Percentiles rank a stretch among this genome's conserved stretches.
Conservation (phyloP, 2,888 invertebrate genomes). For the Acanthococcus lagerstroemiae region DNA sequence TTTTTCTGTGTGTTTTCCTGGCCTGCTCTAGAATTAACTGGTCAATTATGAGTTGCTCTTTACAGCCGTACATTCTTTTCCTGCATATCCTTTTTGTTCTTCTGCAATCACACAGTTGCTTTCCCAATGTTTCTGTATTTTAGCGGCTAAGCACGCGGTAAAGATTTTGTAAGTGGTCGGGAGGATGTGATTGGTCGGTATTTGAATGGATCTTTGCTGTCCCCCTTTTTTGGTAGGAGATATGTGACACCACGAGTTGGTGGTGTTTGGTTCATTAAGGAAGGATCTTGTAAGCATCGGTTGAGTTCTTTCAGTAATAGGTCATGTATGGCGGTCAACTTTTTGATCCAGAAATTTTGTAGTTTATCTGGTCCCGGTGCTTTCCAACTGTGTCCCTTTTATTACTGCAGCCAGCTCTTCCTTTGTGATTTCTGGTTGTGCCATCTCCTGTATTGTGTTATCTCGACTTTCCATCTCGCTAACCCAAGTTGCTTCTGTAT, state of each 20-base stretch:
- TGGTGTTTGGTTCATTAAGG: constrained; percentile 3
- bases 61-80: neutral
- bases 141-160: neutral
- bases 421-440: neutral
- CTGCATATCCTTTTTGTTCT: neutral
- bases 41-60: neutral
- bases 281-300: neutral
- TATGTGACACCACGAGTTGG: constrained; percentile 19
- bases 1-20: constrained; percentile 5
- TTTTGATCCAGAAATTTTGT: constrained; percentile 30
- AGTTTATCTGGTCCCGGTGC: constrained; percentile 24
- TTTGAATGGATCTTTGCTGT: constrained; percentile 18
- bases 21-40: constrained; percentile 14
- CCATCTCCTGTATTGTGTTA: neutral
- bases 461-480: neutral
- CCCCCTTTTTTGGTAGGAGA: constrained; percentile 7
- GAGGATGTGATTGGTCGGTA: constrained; percentile 30
- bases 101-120: neutral
- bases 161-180: neutral
- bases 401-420: neutral
- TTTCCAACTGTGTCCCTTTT: constrained; percentile 25
- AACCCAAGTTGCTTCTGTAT: neutral
- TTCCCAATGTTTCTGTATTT: neutral
- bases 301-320: neutral
- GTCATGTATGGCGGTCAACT: constrained; percentile 7